These are phyloP conservation scores for Ardeotis arabs DNA, from an alignment of 2,113 vertebrate species.

Conservation along the genomic window DNA sequence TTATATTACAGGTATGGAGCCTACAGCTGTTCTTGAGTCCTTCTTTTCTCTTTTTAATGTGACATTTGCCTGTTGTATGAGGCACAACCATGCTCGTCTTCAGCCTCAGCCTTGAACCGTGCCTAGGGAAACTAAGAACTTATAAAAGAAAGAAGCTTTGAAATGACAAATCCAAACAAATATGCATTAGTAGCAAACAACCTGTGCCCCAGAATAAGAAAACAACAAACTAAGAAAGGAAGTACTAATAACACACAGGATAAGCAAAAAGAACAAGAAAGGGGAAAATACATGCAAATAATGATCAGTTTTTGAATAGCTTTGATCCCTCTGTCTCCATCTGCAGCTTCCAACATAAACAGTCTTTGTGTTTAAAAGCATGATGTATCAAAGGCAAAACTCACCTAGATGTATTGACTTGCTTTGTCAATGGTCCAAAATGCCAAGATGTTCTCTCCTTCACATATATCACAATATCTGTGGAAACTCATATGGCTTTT, in stretches of 20 bases:
- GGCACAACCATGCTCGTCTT: not conserved
- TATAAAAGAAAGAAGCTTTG: not conserved
- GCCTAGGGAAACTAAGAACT: not conserved
- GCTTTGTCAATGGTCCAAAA: not conserved
- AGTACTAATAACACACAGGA: not conserved
- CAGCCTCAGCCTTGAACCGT: not conserved
- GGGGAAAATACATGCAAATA: not conserved
- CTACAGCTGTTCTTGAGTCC: not conserved
- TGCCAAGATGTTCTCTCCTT: not conserved
- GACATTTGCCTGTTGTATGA: not conserved
- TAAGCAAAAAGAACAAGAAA: conserved; percentile 18
- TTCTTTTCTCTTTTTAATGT: not conserved
- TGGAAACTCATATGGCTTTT: not conserved
- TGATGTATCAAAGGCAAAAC: conserved; percentile 28
- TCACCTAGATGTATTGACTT: not conserved
- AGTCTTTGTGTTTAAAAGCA: conserved; percentile 16
- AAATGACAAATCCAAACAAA: not conserved
- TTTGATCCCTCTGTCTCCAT: conserved; percentile 27
- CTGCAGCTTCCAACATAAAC: conserved; percentile 10
- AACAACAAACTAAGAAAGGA: not conserved
- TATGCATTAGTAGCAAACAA: not conserved
- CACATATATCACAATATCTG: not conserved
- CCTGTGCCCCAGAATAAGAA: not conserved
- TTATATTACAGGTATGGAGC: not conserved
- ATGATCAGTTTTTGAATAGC: not conserved